phyloP scores from a whole-genome alignment of 2,888 invertebrate species.

The Leptinotarsa peninsularis region DNA sequence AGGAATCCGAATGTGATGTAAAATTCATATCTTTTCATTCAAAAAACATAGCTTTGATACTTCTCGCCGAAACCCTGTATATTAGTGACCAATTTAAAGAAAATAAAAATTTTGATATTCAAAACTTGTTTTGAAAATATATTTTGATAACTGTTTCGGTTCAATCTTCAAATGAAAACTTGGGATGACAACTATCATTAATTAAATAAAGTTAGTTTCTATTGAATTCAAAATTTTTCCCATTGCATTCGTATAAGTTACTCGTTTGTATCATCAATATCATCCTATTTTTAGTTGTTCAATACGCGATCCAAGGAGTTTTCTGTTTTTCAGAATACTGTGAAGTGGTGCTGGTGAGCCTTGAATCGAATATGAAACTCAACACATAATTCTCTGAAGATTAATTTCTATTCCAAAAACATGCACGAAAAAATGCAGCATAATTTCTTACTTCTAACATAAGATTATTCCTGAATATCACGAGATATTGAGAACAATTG shows the following conservation, averaged over 20 bases:
- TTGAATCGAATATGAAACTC: not conserved
- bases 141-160: no score
- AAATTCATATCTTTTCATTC: no score
- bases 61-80: no score
- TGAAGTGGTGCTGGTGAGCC: not conserved
- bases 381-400: not conserved
- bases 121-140: no score
- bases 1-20: no score
- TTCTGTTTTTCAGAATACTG: not conserved
- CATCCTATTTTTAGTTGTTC: constrained; percentile 10
- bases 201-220: no score
- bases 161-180: no score
- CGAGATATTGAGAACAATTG: constrained; percentile 52
- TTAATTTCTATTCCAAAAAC: constrained; percentile 19
- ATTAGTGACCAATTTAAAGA: no score
- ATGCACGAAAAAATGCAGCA: constrained; percentile 38
- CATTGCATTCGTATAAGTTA: not conserved
- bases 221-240: not conserved
- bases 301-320: not conserved
- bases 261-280: constrained; percentile 55
- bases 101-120: no score
- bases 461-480: constrained; percentile 58
- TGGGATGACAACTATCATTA: no score
- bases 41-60: no score
- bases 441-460: constrained; percentile 62